These are phyloP conservation scores for Aotus griseimembra DNA, from an alignment of 2,797 vertebrate species.

Conservation along the genomic window DNA sequence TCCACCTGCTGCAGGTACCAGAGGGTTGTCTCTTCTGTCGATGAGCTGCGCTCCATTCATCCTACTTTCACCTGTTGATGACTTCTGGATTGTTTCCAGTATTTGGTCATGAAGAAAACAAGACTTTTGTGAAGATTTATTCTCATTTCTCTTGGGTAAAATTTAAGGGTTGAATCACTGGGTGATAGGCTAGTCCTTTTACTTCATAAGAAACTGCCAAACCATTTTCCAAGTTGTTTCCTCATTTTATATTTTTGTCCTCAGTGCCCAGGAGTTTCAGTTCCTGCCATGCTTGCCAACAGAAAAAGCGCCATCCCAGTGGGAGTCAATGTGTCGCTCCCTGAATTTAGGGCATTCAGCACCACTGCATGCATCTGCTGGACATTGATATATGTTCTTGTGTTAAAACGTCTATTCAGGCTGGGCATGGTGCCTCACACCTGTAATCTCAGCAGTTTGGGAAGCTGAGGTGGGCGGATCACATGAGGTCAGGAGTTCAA, in stretches of 20 bases:
- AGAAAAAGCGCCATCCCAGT: accelerated
- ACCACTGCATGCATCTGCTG: accelerated
- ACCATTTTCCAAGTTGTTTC: too few species aligned
- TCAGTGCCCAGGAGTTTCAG: accelerated
- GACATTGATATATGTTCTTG: accelerated
- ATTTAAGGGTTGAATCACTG: not conserved
- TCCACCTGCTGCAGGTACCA: too few species aligned
- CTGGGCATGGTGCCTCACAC: not conserved
- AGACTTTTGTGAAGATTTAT: accelerated
- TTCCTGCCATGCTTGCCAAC: accelerated
- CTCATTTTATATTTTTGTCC: accelerated
- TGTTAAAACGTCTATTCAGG: not conserved
- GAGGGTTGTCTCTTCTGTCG: accelerated
- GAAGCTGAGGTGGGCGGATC: not conserved
- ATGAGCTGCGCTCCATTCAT: accelerated
- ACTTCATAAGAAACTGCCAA: not conserved
- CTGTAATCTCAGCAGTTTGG: not conserved
- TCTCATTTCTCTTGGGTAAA: not conserved
- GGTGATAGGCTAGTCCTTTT: not conserved
- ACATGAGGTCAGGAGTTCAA: too few species aligned
- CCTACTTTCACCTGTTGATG: not conserved
- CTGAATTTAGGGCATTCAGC: accelerated
- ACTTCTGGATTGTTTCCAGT: not conserved
- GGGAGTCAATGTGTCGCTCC: accelerated
- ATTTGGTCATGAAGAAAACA: not conserved